Conservation (phyloP, 2,797 vertebrate species). For the Numenius phaeopus region DNA sequence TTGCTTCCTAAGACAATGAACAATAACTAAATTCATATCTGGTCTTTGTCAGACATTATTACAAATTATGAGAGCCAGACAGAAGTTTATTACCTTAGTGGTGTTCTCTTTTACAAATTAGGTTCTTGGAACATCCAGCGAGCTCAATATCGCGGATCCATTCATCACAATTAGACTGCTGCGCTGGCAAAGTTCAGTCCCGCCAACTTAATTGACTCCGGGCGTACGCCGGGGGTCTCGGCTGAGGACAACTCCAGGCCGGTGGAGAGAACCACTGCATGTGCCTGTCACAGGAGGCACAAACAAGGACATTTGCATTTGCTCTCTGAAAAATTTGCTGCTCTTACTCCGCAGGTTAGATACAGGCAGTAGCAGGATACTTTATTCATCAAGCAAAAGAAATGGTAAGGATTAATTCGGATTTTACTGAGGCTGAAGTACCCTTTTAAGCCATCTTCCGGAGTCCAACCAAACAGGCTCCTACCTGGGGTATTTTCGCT, state of each 20-base stretch:
- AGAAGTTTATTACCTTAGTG: conserved; percentile 49
- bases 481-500: not conserved
- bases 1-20: conserved; percentile 42
- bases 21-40: conserved; percentile 55
- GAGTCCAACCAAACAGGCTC: not conserved
- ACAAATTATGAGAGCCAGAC: conserved; percentile 47
- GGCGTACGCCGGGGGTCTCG: accelerated
- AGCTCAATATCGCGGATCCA: not conserved
- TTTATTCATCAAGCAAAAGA: not conserved
- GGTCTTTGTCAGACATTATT: conserved; percentile 63
- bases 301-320: accelerated
- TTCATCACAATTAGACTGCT: conserved; percentile 59
- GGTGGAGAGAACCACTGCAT: accelerated
- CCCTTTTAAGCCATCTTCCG: not conserved
- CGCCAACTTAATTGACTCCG: not conserved
- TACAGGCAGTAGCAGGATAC: not conserved
- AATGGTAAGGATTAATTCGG: not conserved
- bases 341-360: not conserved
- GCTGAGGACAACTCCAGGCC: not conserved
- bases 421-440: not conserved
- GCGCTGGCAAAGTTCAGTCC: not conserved
- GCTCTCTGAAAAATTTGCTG: not conserved
- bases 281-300: not conserved
- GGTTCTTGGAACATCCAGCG: conserved; percentile 35
- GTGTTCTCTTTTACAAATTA: conserved; percentile 50